phyloP scores from a whole-genome alignment of 2,888 invertebrate species.

The Mesorhabditis belari region DNA sequence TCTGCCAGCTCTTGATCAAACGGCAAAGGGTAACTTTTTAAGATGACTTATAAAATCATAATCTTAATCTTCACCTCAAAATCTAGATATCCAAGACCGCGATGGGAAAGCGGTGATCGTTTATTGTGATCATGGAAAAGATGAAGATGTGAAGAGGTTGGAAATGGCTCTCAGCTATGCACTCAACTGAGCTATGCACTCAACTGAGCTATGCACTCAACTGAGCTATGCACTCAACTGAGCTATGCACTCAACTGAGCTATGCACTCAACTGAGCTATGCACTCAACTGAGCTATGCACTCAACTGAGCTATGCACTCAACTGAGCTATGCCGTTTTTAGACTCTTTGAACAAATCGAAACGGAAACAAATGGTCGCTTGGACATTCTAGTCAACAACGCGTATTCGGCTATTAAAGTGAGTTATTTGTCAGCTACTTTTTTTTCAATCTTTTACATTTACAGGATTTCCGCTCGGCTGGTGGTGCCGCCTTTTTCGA shows the following conservation, averaged over 20 bases:
- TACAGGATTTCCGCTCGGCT: constrained; percentile 13
- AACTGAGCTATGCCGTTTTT: background rate
- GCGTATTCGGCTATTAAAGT: constrained; percentile 53
- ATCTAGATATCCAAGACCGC: constrained; percentile 46
- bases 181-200: no score
- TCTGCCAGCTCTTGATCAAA: constrained; percentile 37
- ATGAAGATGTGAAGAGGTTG: constrained; percentile 51
- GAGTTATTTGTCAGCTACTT: constrained; percentile 1
- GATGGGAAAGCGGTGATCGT: constrained; percentile 54
- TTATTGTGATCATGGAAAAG: constrained; percentile 55
- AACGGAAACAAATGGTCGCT: constrained; percentile 52
- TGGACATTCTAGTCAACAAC: constrained; percentile 57
- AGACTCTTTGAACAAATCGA: constrained; percentile 53
- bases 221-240: no score
- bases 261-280: no score
- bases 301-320: no score
- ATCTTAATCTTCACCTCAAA: background rate
- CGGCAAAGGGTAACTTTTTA: constrained; percentile 16
- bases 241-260: no score
- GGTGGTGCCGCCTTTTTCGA: constrained; percentile 54
- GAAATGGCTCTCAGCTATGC: no score
- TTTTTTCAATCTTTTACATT: no score
- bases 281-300: no score
- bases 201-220: no score
- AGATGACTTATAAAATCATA: background rate